Base-by-base conservation (phyloP, 2,113 vertebrate genomes). In the Bagarius yarrelli region DNA sequence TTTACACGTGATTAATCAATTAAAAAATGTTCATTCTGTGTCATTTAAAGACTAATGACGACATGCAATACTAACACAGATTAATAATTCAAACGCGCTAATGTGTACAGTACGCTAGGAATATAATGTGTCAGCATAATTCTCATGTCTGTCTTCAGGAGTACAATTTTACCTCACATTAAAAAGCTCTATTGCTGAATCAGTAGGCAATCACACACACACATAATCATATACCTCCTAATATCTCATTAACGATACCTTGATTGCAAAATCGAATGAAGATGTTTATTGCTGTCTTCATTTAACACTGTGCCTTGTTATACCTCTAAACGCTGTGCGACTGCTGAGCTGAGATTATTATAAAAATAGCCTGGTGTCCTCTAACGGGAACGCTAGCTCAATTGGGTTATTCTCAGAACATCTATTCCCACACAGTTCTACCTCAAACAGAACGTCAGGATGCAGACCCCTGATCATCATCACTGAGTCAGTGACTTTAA, bases 301-400 rank as follows among this genome's bases (percentile, higher is more conserved):
- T 78, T 73, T 60, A 72, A 76, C 57, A 60, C 76, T 79, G 73
- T 40, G 18, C 50, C 67, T 81, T 69, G 53, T 81, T 78, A 66
- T 34, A 71, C 55, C 70, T 79, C 69, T 44, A 75, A 84, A 81
- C 25, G 52, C 64, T 60, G 61, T 30, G 21, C 23, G 30, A 82
- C 47, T 79, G 80, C 80, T 82, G 83, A 85, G 69, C 61, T 34
- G 32, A 79, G 83, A 69, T 60, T 81, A 44, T 71, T 81, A 63
- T 59, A 85, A 85, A 85, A 82, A 85, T 79, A 85, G 73, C 60
- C 53, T 19, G 25, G 80, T 79, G 69, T 76, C 56, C 83, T 82
- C 59, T 32, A 47, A 79, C 76, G 78, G 66, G 67, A 82, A 69
- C 19, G n/a, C 70, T 50, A 30, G 57, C 64, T 75, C 77, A 74